These are phyloP conservation scores for Macaria liturata DNA, from an alignment of 2,888 invertebrate genomes.

Conservation along the genomic window DNA sequence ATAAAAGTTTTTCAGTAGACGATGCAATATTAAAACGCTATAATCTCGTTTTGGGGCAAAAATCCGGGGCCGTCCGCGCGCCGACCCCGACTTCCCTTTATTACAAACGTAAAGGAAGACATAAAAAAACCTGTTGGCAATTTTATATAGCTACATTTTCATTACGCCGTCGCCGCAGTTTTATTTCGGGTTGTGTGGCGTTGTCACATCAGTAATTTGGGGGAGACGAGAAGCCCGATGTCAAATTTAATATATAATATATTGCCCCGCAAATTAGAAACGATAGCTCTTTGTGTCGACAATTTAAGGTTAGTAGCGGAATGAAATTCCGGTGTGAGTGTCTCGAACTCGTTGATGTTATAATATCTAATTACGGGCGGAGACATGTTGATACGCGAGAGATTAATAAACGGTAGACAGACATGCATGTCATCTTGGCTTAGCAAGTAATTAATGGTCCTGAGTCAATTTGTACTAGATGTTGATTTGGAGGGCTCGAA, in stretches of 20 bases:
- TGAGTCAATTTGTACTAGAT: constrained; percentile 17
- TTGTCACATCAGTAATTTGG: constrained; percentile 37
- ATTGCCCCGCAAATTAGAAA: constrained; percentile 51
- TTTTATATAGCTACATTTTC: constrained; percentile 66
- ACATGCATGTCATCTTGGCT: constrained; percentile 15
- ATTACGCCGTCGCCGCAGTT: constrained; percentile 65
- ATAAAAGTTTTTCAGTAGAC: constrained; percentile 68
- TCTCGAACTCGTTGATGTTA: constrained; percentile 15
- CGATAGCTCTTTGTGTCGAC: constrained; percentile 47
- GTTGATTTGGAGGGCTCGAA: constrained; percentile 13
- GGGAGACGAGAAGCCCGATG: constrained; percentile 30
- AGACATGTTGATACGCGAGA: constrained; percentile 16
- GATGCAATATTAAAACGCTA: constrained; percentile 74
- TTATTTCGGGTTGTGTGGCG: constrained; percentile 53
- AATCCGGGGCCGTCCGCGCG: constrained; percentile 53
- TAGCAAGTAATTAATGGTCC: constrained; percentile 15
- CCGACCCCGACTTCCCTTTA: constrained; percentile 61
- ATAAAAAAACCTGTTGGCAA: constrained; percentile 60
- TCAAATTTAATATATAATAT: constrained; percentile 62
- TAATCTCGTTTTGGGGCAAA: constrained; percentile 64
- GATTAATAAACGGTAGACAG: constrained; percentile 28
- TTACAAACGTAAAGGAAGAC: constrained; percentile 59
- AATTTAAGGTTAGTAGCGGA: constrained; percentile 40
- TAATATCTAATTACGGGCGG: constrained; percentile 25
- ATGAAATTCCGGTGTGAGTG: constrained; percentile 41